Percentiles rank a stretch among this genome's conserved stretches.
These are phyloP conservation scores for Xylophagus ater DNA, from an alignment of 2,888 invertebrate genomes.

Conservation along the genomic window DNA sequence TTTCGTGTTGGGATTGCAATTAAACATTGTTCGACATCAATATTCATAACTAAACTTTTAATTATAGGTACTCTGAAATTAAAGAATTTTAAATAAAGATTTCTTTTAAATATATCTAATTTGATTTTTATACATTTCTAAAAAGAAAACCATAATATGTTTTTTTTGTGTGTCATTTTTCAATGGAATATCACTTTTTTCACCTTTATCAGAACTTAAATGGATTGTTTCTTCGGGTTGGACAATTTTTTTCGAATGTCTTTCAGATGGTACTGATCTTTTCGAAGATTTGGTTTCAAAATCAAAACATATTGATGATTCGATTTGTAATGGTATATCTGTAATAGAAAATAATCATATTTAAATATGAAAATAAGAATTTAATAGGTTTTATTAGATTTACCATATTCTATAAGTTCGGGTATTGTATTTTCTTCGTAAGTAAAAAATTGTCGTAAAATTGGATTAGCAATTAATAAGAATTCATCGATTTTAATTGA, in stretches of 20 bases:
- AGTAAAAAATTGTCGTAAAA: constrained; percentile 53
- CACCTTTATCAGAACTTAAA: constrained; percentile 36
- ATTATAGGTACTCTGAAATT: constrained; percentile 15
- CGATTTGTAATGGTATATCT: constrained; percentile 1
- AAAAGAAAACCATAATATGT: too few species aligned
- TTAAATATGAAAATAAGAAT: neutral
- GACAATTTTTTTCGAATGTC: constrained; percentile 23
- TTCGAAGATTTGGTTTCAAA: constrained; percentile 21
- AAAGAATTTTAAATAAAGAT: too few species aligned
- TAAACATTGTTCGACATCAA: constrained; percentile 23
- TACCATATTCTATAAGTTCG: neutral
- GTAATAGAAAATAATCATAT: neutral
- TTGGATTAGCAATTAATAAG: constrained; percentile 48
- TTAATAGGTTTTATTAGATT: neutral
- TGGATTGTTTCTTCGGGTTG: constrained; percentile 37
- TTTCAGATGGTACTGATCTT: constrained; percentile 21
- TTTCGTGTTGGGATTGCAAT: too few species aligned
- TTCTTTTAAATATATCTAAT: too few species aligned
- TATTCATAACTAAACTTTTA: constrained; percentile 17
- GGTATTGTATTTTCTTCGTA: constrained; percentile 37
- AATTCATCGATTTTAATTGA: constrained; percentile 43
- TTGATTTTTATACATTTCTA: too few species aligned
- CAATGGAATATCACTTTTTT: constrained; percentile 25
- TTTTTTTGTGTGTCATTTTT: too few species aligned
- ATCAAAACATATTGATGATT: neutral